A percentile compares a stretch with the other conserved stretches of the same genome.
These are phyloP conservation scores for Trissolcus japonicus DNA, from an alignment of 2,888 invertebrate species.

Conservation along the genomic window DNA sequence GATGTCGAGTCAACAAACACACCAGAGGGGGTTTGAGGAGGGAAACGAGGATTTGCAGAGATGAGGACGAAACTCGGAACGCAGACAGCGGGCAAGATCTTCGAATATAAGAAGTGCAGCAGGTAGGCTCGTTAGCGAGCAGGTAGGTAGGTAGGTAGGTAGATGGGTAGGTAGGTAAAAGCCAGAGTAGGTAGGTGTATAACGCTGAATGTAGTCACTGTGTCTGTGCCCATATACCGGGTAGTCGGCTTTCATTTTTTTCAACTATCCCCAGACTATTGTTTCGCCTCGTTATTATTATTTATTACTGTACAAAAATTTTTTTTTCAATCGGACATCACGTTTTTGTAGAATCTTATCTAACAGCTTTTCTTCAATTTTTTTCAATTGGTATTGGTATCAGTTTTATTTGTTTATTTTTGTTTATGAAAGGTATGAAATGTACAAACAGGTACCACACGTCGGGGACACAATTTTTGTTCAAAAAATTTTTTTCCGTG, in stretches of 20 bases:
- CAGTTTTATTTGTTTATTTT: neutral
- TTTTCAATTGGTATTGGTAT: neutral
- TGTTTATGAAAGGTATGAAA: neutral
- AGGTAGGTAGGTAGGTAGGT: slow-evolving; percentile 42
- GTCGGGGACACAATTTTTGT: neutral
- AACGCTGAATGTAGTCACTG: slow-evolving; percentile 70
- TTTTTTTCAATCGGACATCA: neutral
- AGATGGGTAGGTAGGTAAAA: slow-evolving; percentile 62
- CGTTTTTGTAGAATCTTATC: neutral
- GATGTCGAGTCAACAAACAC: slow-evolving; percentile 23
- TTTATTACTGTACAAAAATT: neutral
- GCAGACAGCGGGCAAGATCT: slow-evolving; percentile 36
- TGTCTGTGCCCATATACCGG: slow-evolving; percentile 69
- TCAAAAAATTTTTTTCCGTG: neutral
- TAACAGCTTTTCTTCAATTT: neutral
- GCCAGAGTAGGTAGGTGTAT: slow-evolving; percentile 53
- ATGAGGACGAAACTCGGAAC: slow-evolving; percentile 60
- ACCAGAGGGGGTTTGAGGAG: slow-evolving; percentile 38
- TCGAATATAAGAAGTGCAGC: slow-evolving; percentile 73
- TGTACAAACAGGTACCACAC: neutral
- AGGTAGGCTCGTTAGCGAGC: slow-evolving; percentile 74
- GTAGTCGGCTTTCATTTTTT: slow-evolving; percentile 60
- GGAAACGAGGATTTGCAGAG: slow-evolving; percentile 50
- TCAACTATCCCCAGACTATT: neutral
- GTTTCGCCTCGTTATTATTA: slow-evolving; percentile 4